Conservation (phyloP, 2,888 invertebrate genomes). For the Pogonocherus hispidulus region DNA sequence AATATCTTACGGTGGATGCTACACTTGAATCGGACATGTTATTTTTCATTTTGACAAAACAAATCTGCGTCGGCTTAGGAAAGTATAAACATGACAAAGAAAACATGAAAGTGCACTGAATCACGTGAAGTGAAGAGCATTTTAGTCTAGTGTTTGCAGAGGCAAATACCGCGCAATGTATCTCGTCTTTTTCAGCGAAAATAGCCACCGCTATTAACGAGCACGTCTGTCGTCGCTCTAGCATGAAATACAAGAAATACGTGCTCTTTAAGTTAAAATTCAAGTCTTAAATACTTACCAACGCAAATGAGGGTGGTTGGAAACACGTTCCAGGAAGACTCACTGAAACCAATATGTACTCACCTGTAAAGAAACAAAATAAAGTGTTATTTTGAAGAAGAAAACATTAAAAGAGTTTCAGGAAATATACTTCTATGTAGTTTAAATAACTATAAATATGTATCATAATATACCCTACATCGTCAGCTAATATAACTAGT, state of each 20-base stretch:
- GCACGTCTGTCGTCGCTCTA: conserved; percentile 47
- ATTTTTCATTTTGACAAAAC: conserved; percentile 50
- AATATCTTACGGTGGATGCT: not conserved
- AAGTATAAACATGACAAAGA: conserved; percentile 62
- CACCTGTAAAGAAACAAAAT: conserved; percentile 43
- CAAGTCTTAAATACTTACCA: conserved; percentile 23
- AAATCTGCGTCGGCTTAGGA: conserved; percentile 59
- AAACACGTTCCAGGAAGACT: conserved; percentile 32
- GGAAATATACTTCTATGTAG: too few relatives aligned
- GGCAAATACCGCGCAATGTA: conserved; percentile 40
- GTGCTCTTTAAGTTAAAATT: conserved; percentile 27
- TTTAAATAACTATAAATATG: too few relatives aligned
- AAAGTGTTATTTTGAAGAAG: conserved; percentile 7
- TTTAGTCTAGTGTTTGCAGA: conserved; percentile 35
- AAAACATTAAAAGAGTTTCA: not conserved
- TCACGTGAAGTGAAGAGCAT: conserved; percentile 54
- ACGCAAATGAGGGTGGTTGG: conserved; percentile 29
- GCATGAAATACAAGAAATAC: conserved; percentile 39
- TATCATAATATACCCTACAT: too few relatives aligned
- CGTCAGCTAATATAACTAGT: too few relatives aligned
- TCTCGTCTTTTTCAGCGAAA: conserved; percentile 48
- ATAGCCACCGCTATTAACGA: conserved; percentile 54
- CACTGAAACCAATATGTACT: conserved; percentile 29
- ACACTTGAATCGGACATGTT: not conserved
- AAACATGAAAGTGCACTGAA: conserved; percentile 58